Evolutionary conservation across 2,888 invertebrate species (phyloP), one percentile per base, ranked within the genome.

Genomic region (Conistra vaccinii): DNA sequence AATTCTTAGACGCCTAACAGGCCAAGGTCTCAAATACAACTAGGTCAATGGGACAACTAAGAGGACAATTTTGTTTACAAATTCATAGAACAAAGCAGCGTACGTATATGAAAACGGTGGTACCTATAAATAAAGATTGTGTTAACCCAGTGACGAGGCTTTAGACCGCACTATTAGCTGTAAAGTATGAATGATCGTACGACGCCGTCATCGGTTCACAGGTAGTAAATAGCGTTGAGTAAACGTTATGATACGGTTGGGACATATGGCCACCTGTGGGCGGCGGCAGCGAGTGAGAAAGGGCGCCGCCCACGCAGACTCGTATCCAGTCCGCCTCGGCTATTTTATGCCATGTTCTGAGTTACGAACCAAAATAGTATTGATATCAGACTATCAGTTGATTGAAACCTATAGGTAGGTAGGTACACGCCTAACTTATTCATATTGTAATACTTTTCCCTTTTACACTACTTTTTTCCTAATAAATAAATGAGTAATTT

Each of bases 231-330:
- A 83, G 65, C 74, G 83, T 86, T 84, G 81, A 79, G 69, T 84
- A 84, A 86, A 78, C 81, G 83, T 81, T 85, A 78, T 81, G 78
- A 79, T 78, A 84, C 80, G 73, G 72, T 80, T 83, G 84, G 87
- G 85, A 88, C 89, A 89, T 85, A 85, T 88, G 83, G 77, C 63
- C 90, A 92, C 87, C 91, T 89, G 94, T 94, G 91, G 95, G 95
- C 93, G 95, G 91, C 85, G 76, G 74, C 69, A 80, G 87, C 87
- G 85, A 88, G 86, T 90, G 91, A 92, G 93, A 94, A 95, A 95
- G 94, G 95, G 94, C 93, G 90, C 91, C 93, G 90, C 96, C 96
- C 90, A 96, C 96, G 92, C 94, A 73, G 76, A 69, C 89, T 90
- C 90, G 91, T 88, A 77, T 78, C 83, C 80, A 85, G 81, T 88